These are phyloP conservation scores for Microctonus hyperodae DNA, from an alignment of 2,888 invertebrate species.

Conservation along the genomic window DNA sequence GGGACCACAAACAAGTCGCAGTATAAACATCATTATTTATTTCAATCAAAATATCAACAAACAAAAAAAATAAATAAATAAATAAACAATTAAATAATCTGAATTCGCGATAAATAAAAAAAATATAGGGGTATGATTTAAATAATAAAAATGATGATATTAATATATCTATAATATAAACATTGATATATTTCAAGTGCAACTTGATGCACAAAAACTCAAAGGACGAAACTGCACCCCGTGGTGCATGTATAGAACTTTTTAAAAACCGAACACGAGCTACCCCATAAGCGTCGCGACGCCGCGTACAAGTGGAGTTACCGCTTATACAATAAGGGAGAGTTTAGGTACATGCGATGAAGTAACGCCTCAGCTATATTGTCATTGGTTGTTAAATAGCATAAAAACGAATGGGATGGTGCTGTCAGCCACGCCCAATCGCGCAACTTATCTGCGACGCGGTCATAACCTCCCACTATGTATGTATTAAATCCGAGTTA, in stretches of 20 bases:
- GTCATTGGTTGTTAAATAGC: constrained; percentile 21
- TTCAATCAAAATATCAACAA: background rate
- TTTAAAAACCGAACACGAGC: background rate
- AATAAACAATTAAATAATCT: background rate
- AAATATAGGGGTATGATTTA: background rate
- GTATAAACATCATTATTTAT: background rate
- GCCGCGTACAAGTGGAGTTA: background rate
- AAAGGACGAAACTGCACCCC: background rate
- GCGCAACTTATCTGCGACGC: constrained; percentile 8
- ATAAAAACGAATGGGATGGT: constrained; percentile 25
- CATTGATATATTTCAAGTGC: background rate
- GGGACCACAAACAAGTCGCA: background rate
- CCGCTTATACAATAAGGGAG: constrained; percentile 5
- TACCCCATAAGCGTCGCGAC: constrained; percentile 14
- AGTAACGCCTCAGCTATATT: constrained; percentile 21
- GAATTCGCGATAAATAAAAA: background rate
- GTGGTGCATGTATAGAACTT: background rate
- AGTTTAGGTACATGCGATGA: background rate
- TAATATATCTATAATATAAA: background rate
- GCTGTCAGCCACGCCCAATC: constrained; percentile 1
- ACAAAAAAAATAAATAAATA: background rate
- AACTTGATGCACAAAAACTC: background rate
- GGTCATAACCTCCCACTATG: constrained; percentile 10
- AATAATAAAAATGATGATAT: background rate
- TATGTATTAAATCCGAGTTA: background rate